Conservation (phyloP, 2,113 vertebrate genomes). For the Melanerpes aurifrons region DNA sequence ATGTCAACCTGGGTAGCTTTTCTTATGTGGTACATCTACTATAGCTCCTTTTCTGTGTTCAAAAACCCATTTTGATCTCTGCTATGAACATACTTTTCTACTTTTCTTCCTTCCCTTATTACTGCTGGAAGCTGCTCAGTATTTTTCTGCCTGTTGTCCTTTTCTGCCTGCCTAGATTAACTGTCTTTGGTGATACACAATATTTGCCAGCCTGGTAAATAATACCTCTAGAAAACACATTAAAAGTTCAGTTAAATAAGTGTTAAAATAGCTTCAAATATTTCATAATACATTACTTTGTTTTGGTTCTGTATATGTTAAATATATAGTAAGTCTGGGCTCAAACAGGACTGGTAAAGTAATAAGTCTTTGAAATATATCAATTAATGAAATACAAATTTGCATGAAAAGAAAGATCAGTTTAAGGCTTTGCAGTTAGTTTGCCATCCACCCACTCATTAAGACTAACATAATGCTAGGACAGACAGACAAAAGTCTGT, state of each 20-base stretch:
- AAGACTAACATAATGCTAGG: neutral
- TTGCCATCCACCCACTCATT: neutral
- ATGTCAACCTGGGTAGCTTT: neutral
- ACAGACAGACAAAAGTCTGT: constrained; percentile 6
- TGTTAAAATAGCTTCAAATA: neutral
- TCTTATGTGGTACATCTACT: neutral
- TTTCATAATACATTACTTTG: neutral
- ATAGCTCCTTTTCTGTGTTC: neutral
- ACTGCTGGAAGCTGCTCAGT: neutral
- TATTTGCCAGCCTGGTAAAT: neutral
- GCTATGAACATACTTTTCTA: neutral
- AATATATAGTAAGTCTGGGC: neutral
- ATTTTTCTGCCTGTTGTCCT: neutral
- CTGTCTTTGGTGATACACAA: neutral
- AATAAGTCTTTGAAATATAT: neutral
- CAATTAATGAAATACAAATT: neutral
- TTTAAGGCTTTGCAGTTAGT: neutral
- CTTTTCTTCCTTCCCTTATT: neutral
- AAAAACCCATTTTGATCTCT: neutral
- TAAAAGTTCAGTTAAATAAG: neutral
- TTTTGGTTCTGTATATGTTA: neutral
- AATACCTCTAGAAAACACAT: neutral
- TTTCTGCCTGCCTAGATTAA: neutral
- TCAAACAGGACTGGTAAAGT: neutral
- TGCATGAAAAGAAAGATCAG: neutral